Base-by-base conservation (phyloP, 2,797 vertebrate genomes). In the Sus cebifrons region DNA sequence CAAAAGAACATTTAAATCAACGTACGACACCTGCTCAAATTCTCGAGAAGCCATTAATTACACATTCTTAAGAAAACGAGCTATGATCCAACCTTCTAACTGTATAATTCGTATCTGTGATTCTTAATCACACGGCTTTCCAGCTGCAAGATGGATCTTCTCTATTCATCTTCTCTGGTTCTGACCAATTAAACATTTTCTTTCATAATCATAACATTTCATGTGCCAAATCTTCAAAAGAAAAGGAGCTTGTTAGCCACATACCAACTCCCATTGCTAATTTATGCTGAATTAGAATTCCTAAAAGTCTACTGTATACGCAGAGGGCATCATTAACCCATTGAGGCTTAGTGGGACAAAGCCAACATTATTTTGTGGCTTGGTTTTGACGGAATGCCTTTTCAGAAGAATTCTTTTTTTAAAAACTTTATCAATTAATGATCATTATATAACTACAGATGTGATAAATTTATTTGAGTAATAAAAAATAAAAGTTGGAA, bases 181-280 rank as follows among this genome's bases (percentile, higher is more conserved):
- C 96, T 96, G 95, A 97, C 96, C 97, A 98, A 98, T 97, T 98
- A 97, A 95, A 98, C 95, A 67, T 89, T 97, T 97, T 86, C 96
- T 96, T 97, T 95, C 96, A 91, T 95, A 98, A 98, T 97, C 91
- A 95, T 88, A 97, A 97, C 95, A 93, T 92, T 96, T 97, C 97
- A 89, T 52, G 87, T 91, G 90, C 92, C 95, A 94, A 68, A 92
- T 96, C 96, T 97, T 98, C 96, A 95, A 94, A 95, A 94, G 96
- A 94, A 95, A 96, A 96, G 93, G 74, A 92, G 93, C 89, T 95
- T 90, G 96, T 96, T 97, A 98, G 94, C 93, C 90, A 77, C 85
- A 36, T 87, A 91, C 83, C 36, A 84, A 92, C 96, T 94, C 95
- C 91, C 54, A 10, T 90, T 90, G 95, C 86, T 97, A 97, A 97